Evolutionary conservation across 2,888 invertebrate species (phyloP), one percentile per base, ranked within the genome.

Genomic region (Busseola fusca): DNA sequence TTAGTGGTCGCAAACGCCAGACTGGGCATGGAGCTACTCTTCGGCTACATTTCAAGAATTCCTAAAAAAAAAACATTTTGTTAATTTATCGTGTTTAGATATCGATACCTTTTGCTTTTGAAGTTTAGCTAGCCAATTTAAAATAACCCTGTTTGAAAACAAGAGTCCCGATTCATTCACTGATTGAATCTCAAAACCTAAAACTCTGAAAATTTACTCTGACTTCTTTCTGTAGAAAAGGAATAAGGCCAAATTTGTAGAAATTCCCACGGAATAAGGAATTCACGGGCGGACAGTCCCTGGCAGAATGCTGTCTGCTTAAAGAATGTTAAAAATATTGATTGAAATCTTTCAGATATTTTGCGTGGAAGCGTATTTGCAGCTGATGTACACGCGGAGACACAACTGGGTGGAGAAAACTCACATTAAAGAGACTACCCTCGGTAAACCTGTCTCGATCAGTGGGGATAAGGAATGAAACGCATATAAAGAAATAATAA

Each of bases 321-420:
- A 18, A 27, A 30, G 7, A 7, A 54, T 27, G 56, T 30, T 18
- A 56, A 4, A 62, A 27, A 69, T 57, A 37, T n/a, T 58, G 0
- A 34, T 59, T 16, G 1, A 30, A 27, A 52, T 14, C 30, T 52
- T 77, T 37, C 85, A 93, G 93, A 70, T 93, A 50, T 79, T 92
- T 52, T 93, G 93, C 74, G 76, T 90, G 25, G 90, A 91, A 63
- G 88, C 91, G 0, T 83, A 87, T 64, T 62, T 93, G 50, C 91
- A 90, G 57, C 78, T 93, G 57, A 65, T 91, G 48, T 93, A 93
- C 81, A 87, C 89, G n/a, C 87, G 91, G 0, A 81, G 88, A 4
- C 91, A 91, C 80, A 80, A 90, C 72, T 91, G 91, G 90, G 27
- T 78, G 34, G 71, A 64, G 6, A 74, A 52, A 10, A 57, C 50